Evolutionary conservation across 2,113 vertebrate genomes (phyloP).

Genomic region (Mormyrus lacerda): DNA sequence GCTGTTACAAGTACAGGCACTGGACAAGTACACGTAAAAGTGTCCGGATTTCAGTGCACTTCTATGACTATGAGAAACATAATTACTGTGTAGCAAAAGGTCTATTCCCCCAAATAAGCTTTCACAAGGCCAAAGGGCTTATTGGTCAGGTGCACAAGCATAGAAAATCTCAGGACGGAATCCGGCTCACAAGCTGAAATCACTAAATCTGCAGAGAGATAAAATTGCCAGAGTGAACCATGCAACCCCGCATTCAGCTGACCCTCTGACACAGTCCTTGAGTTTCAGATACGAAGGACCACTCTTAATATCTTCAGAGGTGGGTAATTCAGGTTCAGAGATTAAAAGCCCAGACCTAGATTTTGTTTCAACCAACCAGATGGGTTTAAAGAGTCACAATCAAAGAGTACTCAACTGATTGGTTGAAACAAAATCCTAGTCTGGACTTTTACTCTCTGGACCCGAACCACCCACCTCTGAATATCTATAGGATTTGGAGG

Average conservation of each 20-base stretch:
- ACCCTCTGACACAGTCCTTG: not conserved
- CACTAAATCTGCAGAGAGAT: not conserved
- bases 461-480: not conserved
- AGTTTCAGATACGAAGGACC: not conserved
- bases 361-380: not conserved
- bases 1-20: not conserved
- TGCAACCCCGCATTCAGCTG: not conserved
- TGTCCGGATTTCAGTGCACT: not conserved
- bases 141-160: not conserved
- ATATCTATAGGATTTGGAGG: not conserved
- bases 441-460: not conserved
- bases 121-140: not conserved
- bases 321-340: not conserved
- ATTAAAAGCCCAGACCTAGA: not conserved
- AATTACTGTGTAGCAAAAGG: not conserved
- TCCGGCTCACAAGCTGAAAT: not conserved
- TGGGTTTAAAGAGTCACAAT: not conserved
- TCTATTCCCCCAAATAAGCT: not conserved
- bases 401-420: not conserved
- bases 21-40: not conserved
- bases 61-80: not conserved
- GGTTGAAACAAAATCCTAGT: not conserved
- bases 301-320: not conserved
- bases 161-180: not conserved
- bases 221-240: not conserved